Base-by-base conservation (phyloP, 2,797 vertebrate species). In the Avahi laniger region DNA sequence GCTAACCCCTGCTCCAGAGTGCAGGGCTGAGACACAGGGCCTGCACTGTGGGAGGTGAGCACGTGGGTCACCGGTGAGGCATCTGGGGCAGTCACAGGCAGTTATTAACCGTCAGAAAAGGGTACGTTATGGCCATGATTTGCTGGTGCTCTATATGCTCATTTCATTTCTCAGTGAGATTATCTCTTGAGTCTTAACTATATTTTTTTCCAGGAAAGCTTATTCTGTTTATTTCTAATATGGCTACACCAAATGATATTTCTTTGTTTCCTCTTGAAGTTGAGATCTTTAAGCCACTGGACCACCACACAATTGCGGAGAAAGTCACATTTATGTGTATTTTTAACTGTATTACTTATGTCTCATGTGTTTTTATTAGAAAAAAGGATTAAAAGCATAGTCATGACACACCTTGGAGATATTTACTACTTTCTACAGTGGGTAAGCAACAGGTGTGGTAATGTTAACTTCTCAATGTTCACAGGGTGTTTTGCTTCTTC, bases 231-330 rank as follows among this genome's bases (percentile, higher is more conserved):
- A 8, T 83, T 10, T 92, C 48, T 87, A 90, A 43, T 50, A 76
- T 38, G 41, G 24, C 48, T 50, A 24, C 5, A 80, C 17, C 17
- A 18, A 86, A 15, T 50, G 35, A 35, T 50, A 35, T 35, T 63
- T 76, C 30, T 88, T 86, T 82, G 46, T 97, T 93, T 96, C 46
- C 14, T 88, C 24, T 59, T 87, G 57, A 82, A n/a, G 12, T 65
- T 89, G 24, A 69, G 24, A 57, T 84, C 43, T 70, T 93, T 52
- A 61, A 93, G 28, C 50, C 43, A 61, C 24, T 79, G 33, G 13
- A 86, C 73, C 43, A 22, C 46, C 18, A 67, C 17, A 75, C 12
- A 89, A 9, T 94, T 65, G 5, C 41, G 72, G 50, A 86, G 24
- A 61, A 30, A 63, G 9, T 86, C 63, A 91, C 7, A 48, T 4